Percentiles rank a stretch among this genome's conserved stretches.
phyloP scores from a whole-genome alignment of 2,797 vertebrate species.

The Crocodylus rhombifer region DNA sequence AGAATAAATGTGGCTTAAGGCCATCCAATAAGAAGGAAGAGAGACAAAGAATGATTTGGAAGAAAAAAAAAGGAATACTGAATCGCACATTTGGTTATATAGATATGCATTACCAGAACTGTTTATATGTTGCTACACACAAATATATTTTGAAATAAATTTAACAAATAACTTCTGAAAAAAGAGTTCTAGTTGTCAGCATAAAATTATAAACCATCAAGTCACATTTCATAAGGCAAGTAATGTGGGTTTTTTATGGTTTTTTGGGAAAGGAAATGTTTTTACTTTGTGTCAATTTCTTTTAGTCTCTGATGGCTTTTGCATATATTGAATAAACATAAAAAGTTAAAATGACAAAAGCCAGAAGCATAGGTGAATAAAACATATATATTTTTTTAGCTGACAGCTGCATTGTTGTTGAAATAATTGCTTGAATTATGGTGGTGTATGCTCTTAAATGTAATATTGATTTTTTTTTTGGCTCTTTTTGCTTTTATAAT shows the following conservation, averaged over 20 bases:
- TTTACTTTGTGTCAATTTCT: background rate
- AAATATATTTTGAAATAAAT: background rate
- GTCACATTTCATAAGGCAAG: accelerated
- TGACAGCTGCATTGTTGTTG: background rate
- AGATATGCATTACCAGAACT: background rate
- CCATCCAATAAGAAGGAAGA: background rate
- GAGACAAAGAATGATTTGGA: background rate
- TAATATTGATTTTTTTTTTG: background rate
- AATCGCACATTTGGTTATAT: background rate
- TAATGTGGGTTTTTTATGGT: background rate
- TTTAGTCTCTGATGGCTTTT: accelerated
- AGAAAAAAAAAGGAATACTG: background rate
- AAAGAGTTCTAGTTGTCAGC: background rate
- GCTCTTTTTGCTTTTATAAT: background rate
- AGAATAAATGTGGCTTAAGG: background rate
- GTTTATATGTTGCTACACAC: background rate
- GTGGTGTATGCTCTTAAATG: background rate
- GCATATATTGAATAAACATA: background rate
- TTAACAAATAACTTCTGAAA: background rate
- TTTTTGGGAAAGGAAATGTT: background rate
- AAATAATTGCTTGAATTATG: conserved; percentile 22
- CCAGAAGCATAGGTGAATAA: background rate
- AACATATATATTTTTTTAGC: background rate
- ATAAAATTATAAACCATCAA: background rate
- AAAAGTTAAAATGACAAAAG: background rate